These are phyloP conservation scores for Salvelinus namaycush DNA, from an alignment of 2,113 vertebrate species.

Conservation along the genomic window DNA sequence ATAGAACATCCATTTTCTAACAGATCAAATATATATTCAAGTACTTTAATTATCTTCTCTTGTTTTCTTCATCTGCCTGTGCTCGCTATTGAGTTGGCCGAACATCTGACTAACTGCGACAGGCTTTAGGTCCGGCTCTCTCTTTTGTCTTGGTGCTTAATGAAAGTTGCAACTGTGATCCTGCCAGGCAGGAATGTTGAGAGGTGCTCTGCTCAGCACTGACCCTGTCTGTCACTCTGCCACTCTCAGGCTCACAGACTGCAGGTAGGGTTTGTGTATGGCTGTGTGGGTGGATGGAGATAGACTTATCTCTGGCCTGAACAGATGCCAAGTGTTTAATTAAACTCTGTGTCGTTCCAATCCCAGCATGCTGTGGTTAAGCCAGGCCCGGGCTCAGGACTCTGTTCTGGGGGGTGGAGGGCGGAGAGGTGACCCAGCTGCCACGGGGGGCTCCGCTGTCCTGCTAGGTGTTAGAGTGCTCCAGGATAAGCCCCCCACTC, in stretches of 20 bases:
- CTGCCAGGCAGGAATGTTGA: constrained; percentile 52
- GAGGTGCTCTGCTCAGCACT: constrained; percentile 7
- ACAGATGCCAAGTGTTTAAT: constrained; percentile 55
- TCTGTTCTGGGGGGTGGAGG: neutral
- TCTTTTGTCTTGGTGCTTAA: constrained; percentile 40
- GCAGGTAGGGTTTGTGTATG: constrained; percentile 11
- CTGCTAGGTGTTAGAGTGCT: constrained; percentile 43
- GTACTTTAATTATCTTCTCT: neutral
- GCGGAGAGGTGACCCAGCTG: constrained; percentile 23
- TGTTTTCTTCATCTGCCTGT: constrained; percentile 7
- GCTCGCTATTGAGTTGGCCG: neutral
- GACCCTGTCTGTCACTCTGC: constrained; percentile 1
- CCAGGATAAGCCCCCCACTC: constrained; percentile 33
- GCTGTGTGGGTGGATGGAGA: constrained; percentile 29
- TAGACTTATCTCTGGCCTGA: constrained; percentile 8
- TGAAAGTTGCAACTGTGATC: constrained; percentile 27
- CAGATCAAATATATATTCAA: neutral
- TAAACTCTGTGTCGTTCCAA: constrained; percentile 49
- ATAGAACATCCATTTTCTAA: neutral
- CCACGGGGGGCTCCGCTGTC: constrained; percentile 40
- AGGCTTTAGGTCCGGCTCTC: constrained; percentile 17
- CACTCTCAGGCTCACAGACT: constrained; percentile 25
- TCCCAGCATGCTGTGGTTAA: constrained; percentile 58
- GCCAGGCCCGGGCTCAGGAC: constrained; percentile 27
- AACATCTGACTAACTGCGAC: constrained; percentile 2